These are phyloP conservation scores for Nemopilema nomurai DNA, from an alignment of 30 jellyfish, hydroid and myxozoan genomes.

Conservation along the genomic window DNA sequence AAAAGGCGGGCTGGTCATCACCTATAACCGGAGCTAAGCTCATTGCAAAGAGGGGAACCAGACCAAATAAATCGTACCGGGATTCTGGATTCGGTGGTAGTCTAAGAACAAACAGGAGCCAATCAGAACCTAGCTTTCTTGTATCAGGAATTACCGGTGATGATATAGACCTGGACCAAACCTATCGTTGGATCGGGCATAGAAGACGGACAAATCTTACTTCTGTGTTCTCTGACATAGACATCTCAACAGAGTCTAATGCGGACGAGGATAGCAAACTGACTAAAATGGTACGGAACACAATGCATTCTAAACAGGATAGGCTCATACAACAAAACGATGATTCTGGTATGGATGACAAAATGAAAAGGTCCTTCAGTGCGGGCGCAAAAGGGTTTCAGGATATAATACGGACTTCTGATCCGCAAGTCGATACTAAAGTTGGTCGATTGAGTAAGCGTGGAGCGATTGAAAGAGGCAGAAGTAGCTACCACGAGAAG, in stretches of 20 bases:
- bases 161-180: not conserved
- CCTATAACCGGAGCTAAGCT: conserved; percentile 44
- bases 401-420: too few relatives aligned
- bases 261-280: not conserved
- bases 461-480: not conserved
- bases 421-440: not conserved
- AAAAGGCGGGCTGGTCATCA: conserved; percentile 53
- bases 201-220: not conserved
- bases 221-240: not conserved
- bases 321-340: too few relatives aligned
- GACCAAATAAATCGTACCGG: not conserved
- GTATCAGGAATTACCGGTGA: not conserved
- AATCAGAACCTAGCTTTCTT: conserved; percentile 39
- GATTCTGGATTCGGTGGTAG: conserved; percentile 38
- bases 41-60: not conserved
- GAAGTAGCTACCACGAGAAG: not conserved
- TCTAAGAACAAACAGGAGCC: conserved; percentile 10
- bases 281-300: not conserved
- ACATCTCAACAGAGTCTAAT: not conserved
- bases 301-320: too few relatives aligned
- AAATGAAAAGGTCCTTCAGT: too few relatives aligned
- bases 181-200: not conserved
- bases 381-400: too few relatives aligned
- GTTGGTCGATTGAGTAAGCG: not conserved
- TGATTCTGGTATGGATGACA: too few relatives aligned